Evolutionary conservation across 2,888 invertebrate genomes (phyloP).

Genomic region (Nomada hirtipes): DNA sequence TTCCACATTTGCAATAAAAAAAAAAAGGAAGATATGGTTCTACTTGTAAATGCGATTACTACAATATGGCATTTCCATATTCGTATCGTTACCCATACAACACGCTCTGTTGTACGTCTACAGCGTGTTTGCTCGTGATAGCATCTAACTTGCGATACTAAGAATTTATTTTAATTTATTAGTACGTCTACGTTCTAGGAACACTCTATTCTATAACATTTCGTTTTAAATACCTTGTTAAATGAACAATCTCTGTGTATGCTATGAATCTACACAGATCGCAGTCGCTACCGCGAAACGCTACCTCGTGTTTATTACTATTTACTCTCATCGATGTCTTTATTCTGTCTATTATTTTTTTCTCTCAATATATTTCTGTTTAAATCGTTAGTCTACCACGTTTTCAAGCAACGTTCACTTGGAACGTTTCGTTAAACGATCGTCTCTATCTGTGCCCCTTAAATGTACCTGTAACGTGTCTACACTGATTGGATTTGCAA

Average conservation of each 20-base stretch:
- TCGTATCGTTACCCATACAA: neutral
- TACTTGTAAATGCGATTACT: neutral
- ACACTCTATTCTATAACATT: constrained; percentile 9
- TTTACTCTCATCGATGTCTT: constrained; percentile 13
- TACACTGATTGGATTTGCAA: constrained; percentile 57
- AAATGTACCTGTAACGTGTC: constrained; percentile 35
- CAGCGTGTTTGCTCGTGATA: neutral
- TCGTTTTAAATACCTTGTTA: constrained; percentile 31
- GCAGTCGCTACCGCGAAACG: constrained; percentile 16
- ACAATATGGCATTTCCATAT: neutral
- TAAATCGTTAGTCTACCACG: constrained; percentile 10
- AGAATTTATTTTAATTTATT: neutral
- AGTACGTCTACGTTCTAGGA: constrained; percentile 15
- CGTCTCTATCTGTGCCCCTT: constrained; percentile 21
- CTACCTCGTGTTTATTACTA: neutral
- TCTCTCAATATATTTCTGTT: neutral
- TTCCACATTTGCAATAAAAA: constrained; percentile 2
- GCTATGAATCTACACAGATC: constrained; percentile 22
- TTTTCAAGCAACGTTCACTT: constrained; percentile 2
- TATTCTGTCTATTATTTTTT: neutral
- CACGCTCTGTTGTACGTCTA: neutral
- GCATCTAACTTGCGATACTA: neutral
- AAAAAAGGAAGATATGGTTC: neutral
- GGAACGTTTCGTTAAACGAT: constrained; percentile 12
- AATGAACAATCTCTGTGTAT: constrained; percentile 2